Evolutionary conservation across 2,888 invertebrate species (phyloP).

Genomic region (Cryptophagus acutangulus): DNA sequence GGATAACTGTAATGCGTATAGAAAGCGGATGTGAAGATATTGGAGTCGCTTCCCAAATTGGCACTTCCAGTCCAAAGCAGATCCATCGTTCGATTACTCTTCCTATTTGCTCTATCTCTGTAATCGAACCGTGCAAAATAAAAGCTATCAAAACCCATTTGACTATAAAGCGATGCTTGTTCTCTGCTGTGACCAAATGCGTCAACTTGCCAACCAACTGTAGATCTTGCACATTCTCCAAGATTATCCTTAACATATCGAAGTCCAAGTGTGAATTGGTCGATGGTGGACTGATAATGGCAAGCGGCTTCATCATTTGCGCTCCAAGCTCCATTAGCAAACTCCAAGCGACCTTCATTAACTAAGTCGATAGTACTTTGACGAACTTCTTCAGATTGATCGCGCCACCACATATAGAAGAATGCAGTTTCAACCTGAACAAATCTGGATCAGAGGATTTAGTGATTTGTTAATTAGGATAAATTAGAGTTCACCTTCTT

Average conservation of each 20-base stretch:
- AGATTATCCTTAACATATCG: conserved; percentile 62
- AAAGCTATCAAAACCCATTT: conserved; percentile 66
- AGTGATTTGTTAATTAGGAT: too few species aligned
- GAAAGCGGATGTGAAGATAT: conserved; percentile 24
- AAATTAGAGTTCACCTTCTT: conserved; percentile 56
- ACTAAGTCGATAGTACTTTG: conserved; percentile 55
- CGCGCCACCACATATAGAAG: conserved; percentile 74
- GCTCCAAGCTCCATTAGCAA: conserved; percentile 57
- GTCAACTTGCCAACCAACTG: conserved; percentile 80
- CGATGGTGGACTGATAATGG: conserved; percentile 64
- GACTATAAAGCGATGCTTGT: conserved; percentile 59
- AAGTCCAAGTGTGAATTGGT: conserved; percentile 62
- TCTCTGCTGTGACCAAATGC: conserved; percentile 77
- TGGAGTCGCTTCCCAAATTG: conserved; percentile 47
- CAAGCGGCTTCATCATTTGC: conserved; percentile 60
- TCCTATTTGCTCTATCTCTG: conserved; percentile 56
- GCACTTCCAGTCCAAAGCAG: conserved; percentile 64
- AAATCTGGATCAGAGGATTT: conserved; percentile 57
- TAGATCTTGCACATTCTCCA: conserved; percentile 68
- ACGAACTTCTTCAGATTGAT: conserved; percentile 54
- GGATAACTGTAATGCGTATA: conserved; percentile 53
- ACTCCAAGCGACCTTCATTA: conserved; percentile 55
- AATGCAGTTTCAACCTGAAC: conserved; percentile 76
- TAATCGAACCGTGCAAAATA: conserved; percentile 67
- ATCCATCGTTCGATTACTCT: conserved; percentile 59